Evolutionary conservation across 53 echinoderm and acorn worm species (phyloP), one percentile per base, ranked within the genome.

Genomic region (Crossaster papposus): DNA sequence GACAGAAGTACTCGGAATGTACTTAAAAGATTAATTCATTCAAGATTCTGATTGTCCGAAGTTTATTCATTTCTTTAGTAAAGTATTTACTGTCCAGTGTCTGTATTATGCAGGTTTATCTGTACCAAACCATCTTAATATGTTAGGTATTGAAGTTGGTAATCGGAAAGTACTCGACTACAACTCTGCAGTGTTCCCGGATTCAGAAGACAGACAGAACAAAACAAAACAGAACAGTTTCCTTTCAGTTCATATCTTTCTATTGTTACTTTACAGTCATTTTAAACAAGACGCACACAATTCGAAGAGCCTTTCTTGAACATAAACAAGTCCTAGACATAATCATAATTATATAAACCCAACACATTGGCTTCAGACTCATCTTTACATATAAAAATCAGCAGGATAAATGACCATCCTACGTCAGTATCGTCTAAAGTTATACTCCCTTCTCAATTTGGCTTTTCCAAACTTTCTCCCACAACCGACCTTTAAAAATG

Each of bases 211-310:
- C 0, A 44, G 44, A 44, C 44, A 44, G 9, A 44, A 65, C 50
- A 70, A 30, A 32, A 18, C 53, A n/a, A 72, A 51, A 31, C 34
- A 26, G 28, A 63, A 3, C 68, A 20, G 24, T 34, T 74, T 33
- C 31, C 36, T 74, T 74, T 74, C 2, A 13, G 14, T 74, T 74
- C 55, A 9, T 81, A 22, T 81, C 10, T 24, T 58, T 53, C 50
- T 51, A 30, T 17, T 81, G 54, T 51, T 62, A 81, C 81, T 81
- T 81, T 81, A 81, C 81, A 81, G 34, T 81, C 10, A 32, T 81
- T 54, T 81, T 81, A 10, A 58, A 81, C 81, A 58, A 81, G 81
- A 81, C 63, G 64, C 81, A 81, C 81, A 62, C 53, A 79, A 79
- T 79, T 51, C 28, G 79, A 79, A 30, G 30, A 79, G 79, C 52